phyloP scores from a whole-genome alignment of 2,888 invertebrate genomes.

The Lasioglossum zephyrum region DNA sequence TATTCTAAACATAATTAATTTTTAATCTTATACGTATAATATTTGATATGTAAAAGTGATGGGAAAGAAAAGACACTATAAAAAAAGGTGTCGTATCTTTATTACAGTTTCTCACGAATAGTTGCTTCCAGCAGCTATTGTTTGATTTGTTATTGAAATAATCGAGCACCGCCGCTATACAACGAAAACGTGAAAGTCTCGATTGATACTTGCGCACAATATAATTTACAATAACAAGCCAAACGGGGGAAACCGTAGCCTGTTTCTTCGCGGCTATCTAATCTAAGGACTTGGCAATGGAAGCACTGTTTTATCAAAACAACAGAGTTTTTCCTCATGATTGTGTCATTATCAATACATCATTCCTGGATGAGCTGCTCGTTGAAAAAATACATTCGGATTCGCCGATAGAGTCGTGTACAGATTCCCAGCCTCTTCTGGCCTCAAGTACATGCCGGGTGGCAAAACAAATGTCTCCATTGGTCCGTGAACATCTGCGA shows the following conservation, averaged over 20 bases:
- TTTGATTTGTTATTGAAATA: conserved; percentile 48
- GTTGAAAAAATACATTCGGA: conserved; percentile 96
- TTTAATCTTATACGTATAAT: background rate
- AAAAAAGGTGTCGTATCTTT: conserved; percentile 52
- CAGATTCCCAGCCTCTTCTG: conserved; percentile 91
- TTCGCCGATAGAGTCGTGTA: conserved; percentile 95
- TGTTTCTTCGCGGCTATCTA: conserved; percentile 48
- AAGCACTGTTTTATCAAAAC: conserved; percentile 22
- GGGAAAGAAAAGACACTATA: conserved; percentile 12
- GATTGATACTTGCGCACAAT: conserved; percentile 22
- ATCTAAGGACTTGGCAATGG: conserved; percentile 50
- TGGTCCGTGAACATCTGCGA: conserved; percentile 79
- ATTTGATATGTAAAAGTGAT: background rate
- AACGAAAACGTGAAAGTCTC: conserved; percentile 10
- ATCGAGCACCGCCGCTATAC: conserved; percentile 16
- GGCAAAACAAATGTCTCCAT: conserved; percentile 82
- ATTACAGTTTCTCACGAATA: conserved; percentile 50
- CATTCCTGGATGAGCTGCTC: conserved; percentile 95
- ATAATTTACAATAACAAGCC: conserved; percentile 58
- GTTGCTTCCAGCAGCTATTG: conserved; percentile 23
- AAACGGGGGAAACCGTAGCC: conserved; percentile 37
- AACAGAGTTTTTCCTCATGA: conserved; percentile 8
- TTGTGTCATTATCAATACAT: conserved; percentile 88
- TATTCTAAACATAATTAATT: background rate
- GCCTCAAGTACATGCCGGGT: conserved; percentile 91